These are phyloP conservation scores for Nibea coibor DNA, from an alignment of 2,113 vertebrate species.

Conservation along the genomic window DNA sequence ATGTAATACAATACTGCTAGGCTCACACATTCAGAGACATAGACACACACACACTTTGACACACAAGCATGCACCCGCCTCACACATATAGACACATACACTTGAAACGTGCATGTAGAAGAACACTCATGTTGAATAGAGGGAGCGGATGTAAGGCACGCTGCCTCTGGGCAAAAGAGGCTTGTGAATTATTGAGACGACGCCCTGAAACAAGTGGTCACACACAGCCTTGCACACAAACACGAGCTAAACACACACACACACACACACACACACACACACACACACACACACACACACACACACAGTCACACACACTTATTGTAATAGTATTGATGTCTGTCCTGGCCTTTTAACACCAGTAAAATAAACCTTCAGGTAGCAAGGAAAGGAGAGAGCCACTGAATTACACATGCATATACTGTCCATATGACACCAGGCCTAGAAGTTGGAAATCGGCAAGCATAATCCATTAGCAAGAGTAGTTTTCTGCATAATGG, in stretches of 20 bases:
- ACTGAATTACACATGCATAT: conserved; percentile 1
- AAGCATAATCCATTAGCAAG: conserved; percentile 9
- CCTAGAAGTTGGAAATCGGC: background rate
- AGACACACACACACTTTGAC: background rate
- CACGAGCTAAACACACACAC: background rate
- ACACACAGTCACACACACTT: background rate
- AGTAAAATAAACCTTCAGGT: conserved; percentile 31
- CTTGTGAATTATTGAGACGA: conserved; percentile 70
- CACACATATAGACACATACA: conserved; percentile 2
- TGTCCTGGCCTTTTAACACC: conserved; percentile 37
- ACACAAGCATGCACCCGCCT: background rate
- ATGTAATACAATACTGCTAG: conserved; percentile 60
- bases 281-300: background rate
- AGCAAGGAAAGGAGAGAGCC: background rate
- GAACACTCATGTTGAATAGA: conserved; percentile 29
- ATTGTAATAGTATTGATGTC: conserved; percentile 17
- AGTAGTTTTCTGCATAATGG: background rate
- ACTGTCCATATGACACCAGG: background rate
- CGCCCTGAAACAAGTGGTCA: conserved; percentile 61
- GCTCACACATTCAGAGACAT: conserved; percentile 9
- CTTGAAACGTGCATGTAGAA: background rate
- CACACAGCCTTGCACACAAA: conserved; percentile 28
- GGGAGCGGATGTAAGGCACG: conserved; percentile 36
- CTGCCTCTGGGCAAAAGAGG: conserved; percentile 54
- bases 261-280: background rate